A percentile compares a stretch with the other conserved stretches of the same genome.
phyloP scores from a whole-genome alignment of 2,113 vertebrate species.

The Cyprinodon tularosa region DNA sequence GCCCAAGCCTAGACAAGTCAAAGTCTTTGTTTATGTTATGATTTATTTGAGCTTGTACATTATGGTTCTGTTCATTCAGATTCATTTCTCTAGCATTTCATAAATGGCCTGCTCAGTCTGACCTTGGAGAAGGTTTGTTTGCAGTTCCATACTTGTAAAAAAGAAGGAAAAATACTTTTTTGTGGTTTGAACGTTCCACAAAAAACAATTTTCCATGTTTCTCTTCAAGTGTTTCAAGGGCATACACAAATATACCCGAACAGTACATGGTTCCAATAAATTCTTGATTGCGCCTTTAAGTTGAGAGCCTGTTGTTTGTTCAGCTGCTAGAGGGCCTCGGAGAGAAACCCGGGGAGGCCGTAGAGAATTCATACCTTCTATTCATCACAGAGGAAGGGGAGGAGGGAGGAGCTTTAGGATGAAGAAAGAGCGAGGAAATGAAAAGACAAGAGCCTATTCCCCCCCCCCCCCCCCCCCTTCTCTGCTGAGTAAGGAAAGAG shows the following conservation, averaged over 20 bases:
- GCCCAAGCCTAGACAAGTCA: slow-evolving; percentile 20
- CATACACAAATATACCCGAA: slow-evolving; percentile 60
- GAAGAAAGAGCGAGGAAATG: slow-evolving; percentile 72
- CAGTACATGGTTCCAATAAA: slow-evolving; percentile 66
- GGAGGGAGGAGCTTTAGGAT: slow-evolving; percentile 25
- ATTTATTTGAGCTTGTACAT: slow-evolving; percentile 38
- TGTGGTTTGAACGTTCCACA: slow-evolving; percentile 42
- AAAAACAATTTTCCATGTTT: slow-evolving; percentile 60
- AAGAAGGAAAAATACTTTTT: slow-evolving; percentile 6
- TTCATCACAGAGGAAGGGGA: slow-evolving; percentile 70
- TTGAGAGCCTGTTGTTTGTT: slow-evolving; percentile 77
- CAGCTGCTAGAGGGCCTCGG: slow-evolving; percentile 78
- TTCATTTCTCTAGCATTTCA: slow-evolving; percentile 43
- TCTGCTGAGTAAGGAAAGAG: slow-evolving; percentile 76
- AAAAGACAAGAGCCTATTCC: slow-evolving; percentile 65
- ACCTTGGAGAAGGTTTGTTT: slow-evolving; percentile 40
- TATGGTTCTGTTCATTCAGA: slow-evolving; percentile 35
- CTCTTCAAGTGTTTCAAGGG: slow-evolving; percentile 32
- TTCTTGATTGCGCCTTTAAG: slow-evolving; percentile 71
- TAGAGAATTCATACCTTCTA: slow-evolving; percentile 81
- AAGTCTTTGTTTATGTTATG: slow-evolving; percentile 43
- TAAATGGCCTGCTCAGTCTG: slow-evolving; percentile 28
- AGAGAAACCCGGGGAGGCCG: slow-evolving; percentile 78
- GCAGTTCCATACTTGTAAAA: slow-evolving; percentile 23
- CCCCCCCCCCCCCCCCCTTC: slow-evolving; percentile 40